A percentile compares a stretch with the other conserved stretches of the same genome.
Evolutionary conservation across 2,113 vertebrate species (phyloP).

Genomic region (Atherinomorus stipes): DNA sequence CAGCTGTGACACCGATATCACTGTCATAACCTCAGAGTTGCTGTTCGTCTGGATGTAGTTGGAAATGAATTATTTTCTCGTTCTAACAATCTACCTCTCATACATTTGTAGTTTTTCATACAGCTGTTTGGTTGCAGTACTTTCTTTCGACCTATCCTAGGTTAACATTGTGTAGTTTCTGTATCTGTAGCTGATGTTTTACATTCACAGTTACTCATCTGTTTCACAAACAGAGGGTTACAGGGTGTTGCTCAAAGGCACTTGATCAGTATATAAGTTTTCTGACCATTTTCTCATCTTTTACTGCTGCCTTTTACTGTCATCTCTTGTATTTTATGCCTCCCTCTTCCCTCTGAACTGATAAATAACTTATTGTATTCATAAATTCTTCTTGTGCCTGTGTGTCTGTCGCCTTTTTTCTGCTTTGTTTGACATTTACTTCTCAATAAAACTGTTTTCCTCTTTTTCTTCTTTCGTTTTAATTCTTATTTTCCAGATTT

Average conservation of each 20-base stretch:
- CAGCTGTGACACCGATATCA: conserved; percentile 59
- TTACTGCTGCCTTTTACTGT: conserved; percentile 5
- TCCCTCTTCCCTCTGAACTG: conserved; percentile 11
- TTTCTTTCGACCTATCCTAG: background rate
- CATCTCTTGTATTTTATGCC: conserved; percentile 5
- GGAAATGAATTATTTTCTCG: conserved; percentile 24
- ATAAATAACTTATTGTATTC: conserved; percentile 13
- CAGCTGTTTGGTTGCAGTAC: conserved; percentile 14
- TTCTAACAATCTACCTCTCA: conserved; percentile 82
- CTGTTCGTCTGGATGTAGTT: conserved; percentile 41
- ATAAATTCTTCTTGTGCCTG: conserved; percentile 1
- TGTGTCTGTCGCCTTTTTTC: conserved; percentile 39
- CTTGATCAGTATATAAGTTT: background rate
- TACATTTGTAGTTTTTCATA: conserved; percentile 47
- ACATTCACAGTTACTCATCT: background rate
- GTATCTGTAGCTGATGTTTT: background rate
- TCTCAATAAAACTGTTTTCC: conserved; percentile 63
- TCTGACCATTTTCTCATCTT: background rate
- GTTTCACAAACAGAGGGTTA: too few species aligned
- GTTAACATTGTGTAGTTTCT: conserved; percentile 7
- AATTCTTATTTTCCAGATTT: background rate
- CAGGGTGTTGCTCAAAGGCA: too few species aligned
- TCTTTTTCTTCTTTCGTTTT: conserved; percentile 40
- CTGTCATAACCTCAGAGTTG: conserved; percentile 20
- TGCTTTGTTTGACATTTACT: conserved; percentile 65